These are phyloP conservation scores for Drosophila rubida DNA, from an alignment of 2,888 invertebrate species.

Conservation along the genomic window DNA sequence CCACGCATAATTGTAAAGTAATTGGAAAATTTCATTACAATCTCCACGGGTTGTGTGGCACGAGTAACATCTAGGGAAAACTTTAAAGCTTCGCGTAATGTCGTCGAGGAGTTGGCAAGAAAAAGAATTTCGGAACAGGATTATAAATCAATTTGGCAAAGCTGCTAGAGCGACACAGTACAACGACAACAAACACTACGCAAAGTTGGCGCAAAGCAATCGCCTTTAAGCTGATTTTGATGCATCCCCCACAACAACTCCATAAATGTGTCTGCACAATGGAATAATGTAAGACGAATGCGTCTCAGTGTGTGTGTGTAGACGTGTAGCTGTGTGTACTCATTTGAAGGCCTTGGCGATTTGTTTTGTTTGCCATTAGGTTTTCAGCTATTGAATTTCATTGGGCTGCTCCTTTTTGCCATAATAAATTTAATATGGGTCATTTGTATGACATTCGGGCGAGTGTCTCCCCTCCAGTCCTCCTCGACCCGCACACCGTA, in stretches of 20 bases:
- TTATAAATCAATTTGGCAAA: slow-evolving; percentile 79
- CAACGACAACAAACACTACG: slow-evolving; percentile 62
- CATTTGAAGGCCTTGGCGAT: slow-evolving; percentile 65
- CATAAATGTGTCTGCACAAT: slow-evolving; percentile 35
- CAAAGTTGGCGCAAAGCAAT: slow-evolving; percentile 46
- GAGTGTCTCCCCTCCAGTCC: slow-evolving; percentile 22
- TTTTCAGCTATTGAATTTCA: slow-evolving; percentile 76
- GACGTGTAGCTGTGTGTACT: slow-evolving; percentile 11
- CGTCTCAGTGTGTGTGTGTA: slow-evolving; percentile 9
- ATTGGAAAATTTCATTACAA: slow-evolving; percentile 73
- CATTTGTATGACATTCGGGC: slow-evolving; percentile 78
- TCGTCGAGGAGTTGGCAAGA: background rate
- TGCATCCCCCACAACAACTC: slow-evolving; percentile 18
- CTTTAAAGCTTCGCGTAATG: slow-evolving; percentile 18
- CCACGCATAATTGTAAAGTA: slow-evolving; percentile 76
- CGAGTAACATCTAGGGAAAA: slow-evolving; percentile 31
- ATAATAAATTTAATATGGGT: slow-evolving; percentile 82
- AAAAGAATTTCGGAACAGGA: slow-evolving; percentile 63
- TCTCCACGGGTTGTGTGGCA: slow-evolving; percentile 22
- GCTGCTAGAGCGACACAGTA: slow-evolving; percentile 50
- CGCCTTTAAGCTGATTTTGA: slow-evolving; percentile 73
- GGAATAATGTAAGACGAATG: slow-evolving; percentile 29
- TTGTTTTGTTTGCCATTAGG: slow-evolving; percentile 78
- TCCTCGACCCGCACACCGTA: slow-evolving; percentile 1
- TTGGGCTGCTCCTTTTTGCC: slow-evolving; percentile 67